A percentile compares a stretch with the other conserved stretches of the same genome.
Conservation (phyloP, 2,888 invertebrate species). For the Drosophila neoperkinsi region DNA sequence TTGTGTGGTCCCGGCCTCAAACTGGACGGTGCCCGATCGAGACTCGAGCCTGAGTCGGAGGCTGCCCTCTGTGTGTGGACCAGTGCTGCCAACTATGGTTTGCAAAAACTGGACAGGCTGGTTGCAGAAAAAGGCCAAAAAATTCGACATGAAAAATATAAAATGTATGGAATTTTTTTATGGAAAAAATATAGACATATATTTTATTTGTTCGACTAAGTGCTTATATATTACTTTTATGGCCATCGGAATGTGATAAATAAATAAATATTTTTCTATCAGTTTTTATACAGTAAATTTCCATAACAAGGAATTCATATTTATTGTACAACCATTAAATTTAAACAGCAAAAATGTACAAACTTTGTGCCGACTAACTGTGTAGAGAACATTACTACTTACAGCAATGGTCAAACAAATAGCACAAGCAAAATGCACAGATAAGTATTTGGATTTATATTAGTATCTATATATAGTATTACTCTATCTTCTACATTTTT, state of each 20-base stretch:
- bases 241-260: not conserved
- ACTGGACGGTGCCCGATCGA: slow-evolving; percentile 63
- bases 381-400: too few relatives aligned
- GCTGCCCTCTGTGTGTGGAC: slow-evolving; percentile 34
- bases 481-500: not conserved
- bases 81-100: slow-evolving; percentile 2
- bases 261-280: not conserved
- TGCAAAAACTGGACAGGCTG: not conserved
- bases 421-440: not conserved
- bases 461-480: not conserved
- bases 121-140: not conserved
- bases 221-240: not conserved
- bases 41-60: slow-evolving; percentile 24
- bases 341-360: not conserved
- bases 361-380: not conserved
- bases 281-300: not conserved
- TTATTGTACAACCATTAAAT: not conserved
- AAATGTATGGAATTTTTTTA: not conserved
- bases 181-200: not conserved
- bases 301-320: not conserved
- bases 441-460: not conserved
- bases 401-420: not conserved
- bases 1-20: slow-evolving; percentile 85
- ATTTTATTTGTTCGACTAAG: not conserved
- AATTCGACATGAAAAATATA: not conserved